A percentile compares a stretch with the other conserved stretches of the same genome.
These are phyloP conservation scores for Semotilus atromaculatus DNA, from an alignment of 2,797 vertebrate species.

Conservation along the genomic window DNA sequence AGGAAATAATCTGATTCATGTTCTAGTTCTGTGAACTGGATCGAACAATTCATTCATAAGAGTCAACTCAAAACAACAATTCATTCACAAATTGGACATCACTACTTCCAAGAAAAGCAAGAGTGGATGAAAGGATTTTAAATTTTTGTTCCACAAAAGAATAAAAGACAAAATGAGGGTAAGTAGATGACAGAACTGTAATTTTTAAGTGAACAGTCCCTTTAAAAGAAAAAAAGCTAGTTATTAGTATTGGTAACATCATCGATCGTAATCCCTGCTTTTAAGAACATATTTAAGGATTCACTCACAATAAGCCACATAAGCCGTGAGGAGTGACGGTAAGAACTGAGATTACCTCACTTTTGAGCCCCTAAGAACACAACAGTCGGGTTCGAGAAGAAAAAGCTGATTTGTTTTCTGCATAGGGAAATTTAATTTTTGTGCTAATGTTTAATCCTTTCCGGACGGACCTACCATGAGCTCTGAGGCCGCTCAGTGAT, in stretches of 20 bases:
- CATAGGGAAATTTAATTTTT: conserved; percentile 32
- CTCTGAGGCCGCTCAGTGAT: background rate
- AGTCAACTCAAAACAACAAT: background rate
- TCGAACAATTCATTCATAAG: background rate
- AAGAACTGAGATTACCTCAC: conserved; percentile 2
- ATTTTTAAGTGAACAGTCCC: background rate
- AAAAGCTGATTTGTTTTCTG: conserved; percentile 38
- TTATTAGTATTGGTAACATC: background rate
- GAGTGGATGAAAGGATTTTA: background rate
- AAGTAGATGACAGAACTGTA: background rate
- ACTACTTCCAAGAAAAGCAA: background rate
- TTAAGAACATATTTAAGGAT: conserved; percentile 12
- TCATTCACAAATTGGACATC: background rate
- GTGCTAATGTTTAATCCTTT: background rate
- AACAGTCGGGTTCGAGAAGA: background rate
- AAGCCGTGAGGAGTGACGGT: conserved; percentile 7
- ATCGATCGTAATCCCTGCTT: conserved; percentile 1
- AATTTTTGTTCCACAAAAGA: background rate
- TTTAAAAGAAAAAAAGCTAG: background rate
- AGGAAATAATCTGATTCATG: background rate
- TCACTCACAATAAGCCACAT: conserved; percentile 12
- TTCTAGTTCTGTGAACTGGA: background rate
- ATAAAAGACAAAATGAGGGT: background rate
- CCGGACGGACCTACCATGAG: background rate
- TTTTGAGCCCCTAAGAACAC: background rate